Conservation (phyloP, 23 tunicate species). For the Ascidia mentula region DNA sequence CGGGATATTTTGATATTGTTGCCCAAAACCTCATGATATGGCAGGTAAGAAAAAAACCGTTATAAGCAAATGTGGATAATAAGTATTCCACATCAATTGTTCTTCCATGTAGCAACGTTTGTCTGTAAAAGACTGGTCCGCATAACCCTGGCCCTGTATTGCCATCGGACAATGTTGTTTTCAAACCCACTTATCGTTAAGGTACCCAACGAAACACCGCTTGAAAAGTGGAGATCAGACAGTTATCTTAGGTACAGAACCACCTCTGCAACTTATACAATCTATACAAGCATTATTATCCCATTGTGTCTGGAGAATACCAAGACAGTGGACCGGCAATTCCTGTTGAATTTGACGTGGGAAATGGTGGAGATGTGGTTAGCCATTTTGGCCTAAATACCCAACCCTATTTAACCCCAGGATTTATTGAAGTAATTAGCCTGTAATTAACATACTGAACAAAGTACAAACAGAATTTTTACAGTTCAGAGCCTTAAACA, state of each 20-base stretch:
- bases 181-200: too few relatives aligned
- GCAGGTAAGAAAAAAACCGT: too few relatives aligned
- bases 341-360: slow-evolving; percentile 6
- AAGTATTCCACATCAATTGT: too few relatives aligned
- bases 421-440: slow-evolving; percentile 17
- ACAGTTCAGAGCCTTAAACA: background rate
- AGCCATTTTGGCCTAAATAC: background rate
- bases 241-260: slow-evolving; percentile 1
- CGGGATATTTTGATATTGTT: slow-evolving; percentile 50
- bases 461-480: too few relatives aligned
- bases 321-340: slow-evolving; percentile 1
- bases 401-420: slow-evolving; percentile 1
- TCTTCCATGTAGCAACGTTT: too few relatives aligned
- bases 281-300: slow-evolving; percentile 12
- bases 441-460: too few relatives aligned
- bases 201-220: slow-evolving; percentile 30
- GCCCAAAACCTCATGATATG: slow-evolving; percentile 82
- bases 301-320: slow-evolving; percentile 9
- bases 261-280: slow-evolving; percentile 10
- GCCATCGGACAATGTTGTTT: too few relatives aligned
- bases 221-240: background rate
- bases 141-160: too few relatives aligned
- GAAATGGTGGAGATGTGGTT: background rate
- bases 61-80: too few relatives aligned
- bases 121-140: too few relatives aligned